phyloP scores from a whole-genome alignment of 2,113 vertebrate species.

The Mormyrus iriodes region DNA sequence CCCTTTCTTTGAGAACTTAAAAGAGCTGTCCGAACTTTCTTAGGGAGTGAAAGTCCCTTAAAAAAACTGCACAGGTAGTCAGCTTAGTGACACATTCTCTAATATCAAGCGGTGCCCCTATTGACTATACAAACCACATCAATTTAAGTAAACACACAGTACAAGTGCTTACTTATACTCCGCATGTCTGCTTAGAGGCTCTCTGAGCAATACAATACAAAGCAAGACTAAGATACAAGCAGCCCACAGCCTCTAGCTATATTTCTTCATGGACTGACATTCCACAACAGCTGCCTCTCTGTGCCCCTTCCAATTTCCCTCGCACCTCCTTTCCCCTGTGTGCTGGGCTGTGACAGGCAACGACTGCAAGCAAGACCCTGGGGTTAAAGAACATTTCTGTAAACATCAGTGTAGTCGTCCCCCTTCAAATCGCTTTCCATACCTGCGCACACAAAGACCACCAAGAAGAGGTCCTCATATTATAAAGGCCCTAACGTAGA shows the following conservation, averaged over 20 bases:
- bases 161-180: background rate
- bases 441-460: background rate
- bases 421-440: conserved; percentile 15
- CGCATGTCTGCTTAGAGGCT: background rate
- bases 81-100: background rate
- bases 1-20: background rate
- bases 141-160: background rate
- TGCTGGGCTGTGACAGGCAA: background rate
- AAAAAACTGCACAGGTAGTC: background rate
- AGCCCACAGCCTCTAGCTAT: background rate
- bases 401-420: conserved; percentile 15
- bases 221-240: background rate
- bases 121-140: background rate
- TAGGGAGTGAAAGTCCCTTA: background rate
- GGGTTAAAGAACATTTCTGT: background rate
- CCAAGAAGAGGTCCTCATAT: background rate
- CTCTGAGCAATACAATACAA: background rate
- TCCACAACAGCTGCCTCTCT: background rate
- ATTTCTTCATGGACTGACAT: background rate
- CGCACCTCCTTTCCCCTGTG: background rate
- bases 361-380: background rate
- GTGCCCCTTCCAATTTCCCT: background rate
- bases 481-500: background rate
- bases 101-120: background rate
- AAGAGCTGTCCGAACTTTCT: background rate